A percentile compares a stretch with the other conserved stretches of the same genome.
Conservation (phyloP, 2,888 invertebrate species). For the Phragmatobia fuliginosa region DNA sequence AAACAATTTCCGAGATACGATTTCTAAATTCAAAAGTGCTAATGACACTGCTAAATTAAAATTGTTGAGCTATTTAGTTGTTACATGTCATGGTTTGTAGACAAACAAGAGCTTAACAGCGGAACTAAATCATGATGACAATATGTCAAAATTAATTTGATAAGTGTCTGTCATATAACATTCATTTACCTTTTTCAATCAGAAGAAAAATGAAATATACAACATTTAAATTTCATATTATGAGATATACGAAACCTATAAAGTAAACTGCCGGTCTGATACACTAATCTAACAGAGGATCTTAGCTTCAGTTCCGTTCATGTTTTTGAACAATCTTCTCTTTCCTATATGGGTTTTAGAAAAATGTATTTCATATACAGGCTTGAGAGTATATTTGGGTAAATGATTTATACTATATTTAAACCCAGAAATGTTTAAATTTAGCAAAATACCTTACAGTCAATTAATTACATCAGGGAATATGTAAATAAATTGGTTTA, state of each 20-base stretch:
- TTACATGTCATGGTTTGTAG: background rate
- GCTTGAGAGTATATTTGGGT: too few species aligned
- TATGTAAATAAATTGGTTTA: background rate
- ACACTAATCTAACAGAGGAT: too few species aligned
- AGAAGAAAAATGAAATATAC: too few species aligned
- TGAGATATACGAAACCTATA: too few species aligned
- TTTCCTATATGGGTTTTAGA: too few species aligned
- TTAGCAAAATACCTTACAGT: background rate
- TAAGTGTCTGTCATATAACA: constrained; percentile 1
- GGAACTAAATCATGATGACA: constrained; percentile 1
- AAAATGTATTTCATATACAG: too few species aligned
- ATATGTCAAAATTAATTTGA: constrained; percentile 18
- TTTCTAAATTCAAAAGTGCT: background rate
- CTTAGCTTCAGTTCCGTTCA: too few species aligned
- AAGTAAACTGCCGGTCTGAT: too few species aligned
- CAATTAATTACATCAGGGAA: constrained; percentile 7
- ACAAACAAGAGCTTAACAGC: constrained; percentile 16
- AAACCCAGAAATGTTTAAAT: background rate
- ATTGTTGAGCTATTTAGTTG: background rate
- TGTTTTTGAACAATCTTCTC: too few species aligned
- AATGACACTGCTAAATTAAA: background rate
- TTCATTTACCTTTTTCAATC: background rate
- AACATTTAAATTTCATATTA: too few species aligned
- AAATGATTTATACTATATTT: too few species aligned
- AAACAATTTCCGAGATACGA: background rate